phyloP scores from a whole-genome alignment of 1,140 invertebrate species.

The Diploscapter pachys region DNA sequence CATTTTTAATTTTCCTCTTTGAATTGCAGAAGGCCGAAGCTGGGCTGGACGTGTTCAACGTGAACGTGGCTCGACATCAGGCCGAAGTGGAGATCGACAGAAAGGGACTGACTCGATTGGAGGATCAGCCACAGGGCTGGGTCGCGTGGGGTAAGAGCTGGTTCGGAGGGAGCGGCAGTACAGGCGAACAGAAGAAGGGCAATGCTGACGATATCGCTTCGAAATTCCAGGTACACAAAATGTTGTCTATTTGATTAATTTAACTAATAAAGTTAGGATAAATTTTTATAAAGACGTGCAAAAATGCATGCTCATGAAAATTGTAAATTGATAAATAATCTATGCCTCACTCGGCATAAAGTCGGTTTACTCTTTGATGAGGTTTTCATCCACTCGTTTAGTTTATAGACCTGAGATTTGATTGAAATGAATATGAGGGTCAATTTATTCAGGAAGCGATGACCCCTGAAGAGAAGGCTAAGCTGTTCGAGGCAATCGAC shows the following conservation, averaged over 20 bases:
- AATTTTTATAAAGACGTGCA: too few species aligned
- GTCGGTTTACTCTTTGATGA: too few species aligned
- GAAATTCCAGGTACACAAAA: conserved; percentile 68
- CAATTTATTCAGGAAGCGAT: conserved; percentile 69
- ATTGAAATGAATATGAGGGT: too few species aligned
- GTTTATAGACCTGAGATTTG: too few species aligned
- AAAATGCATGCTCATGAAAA: too few species aligned
- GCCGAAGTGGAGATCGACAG: conserved; percentile 76
- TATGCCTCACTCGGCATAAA: too few species aligned
- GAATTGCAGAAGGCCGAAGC: conserved; percentile 49
- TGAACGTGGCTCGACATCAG: conserved; percentile 81
- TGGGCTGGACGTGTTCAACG: conserved; percentile 81
- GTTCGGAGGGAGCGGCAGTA: conserved; percentile 62
- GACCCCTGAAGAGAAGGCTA: conserved; percentile 84
- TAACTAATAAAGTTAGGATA: too few species aligned
- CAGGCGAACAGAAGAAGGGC: conserved; percentile 38
- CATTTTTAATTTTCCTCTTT: conserved; percentile 20
- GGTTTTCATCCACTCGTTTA: too few species aligned
- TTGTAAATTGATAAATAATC: too few species aligned
- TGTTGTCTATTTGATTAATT: too few species aligned
- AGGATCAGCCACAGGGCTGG: conserved; percentile 58
- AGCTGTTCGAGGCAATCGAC: conserved; percentile 88
- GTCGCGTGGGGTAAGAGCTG: conserved; percentile 63
- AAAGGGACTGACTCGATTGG: conserved; percentile 62
- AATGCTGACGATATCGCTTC: conserved; percentile 63